Conservation (phyloP, 1,140 invertebrate genomes). For the Nephila pilipes region DNA sequence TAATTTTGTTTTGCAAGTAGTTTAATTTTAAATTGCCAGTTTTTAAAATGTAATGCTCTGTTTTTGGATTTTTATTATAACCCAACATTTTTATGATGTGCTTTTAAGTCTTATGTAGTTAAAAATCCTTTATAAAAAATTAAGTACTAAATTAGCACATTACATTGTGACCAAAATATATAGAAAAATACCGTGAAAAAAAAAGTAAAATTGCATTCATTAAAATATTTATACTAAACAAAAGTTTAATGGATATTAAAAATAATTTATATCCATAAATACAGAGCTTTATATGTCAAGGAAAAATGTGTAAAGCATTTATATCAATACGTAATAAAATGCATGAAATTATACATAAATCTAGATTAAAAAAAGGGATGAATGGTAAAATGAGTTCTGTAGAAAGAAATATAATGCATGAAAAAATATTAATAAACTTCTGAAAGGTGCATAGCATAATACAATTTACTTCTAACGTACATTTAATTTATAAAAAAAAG, state of each 20-base stretch:
- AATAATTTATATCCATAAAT: background rate
- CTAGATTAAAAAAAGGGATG: background rate
- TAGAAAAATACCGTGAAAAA: background rate
- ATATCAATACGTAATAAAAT: background rate
- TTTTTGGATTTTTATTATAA: no score
- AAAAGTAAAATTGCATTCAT: slow-evolving; percentile 18
- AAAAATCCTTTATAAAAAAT: background rate
- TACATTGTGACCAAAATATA: slow-evolving; percentile 33
- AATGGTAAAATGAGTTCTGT: background rate
- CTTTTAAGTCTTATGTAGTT: background rate
- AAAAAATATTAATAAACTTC: background rate
- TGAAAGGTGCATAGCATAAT: no score
- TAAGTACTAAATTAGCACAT: slow-evolving; percentile 13
- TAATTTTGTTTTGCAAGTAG: no score
- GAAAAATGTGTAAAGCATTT: background rate
- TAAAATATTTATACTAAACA: background rate
- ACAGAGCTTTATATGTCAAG: background rate
- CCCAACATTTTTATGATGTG: no score
- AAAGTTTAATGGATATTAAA: background rate
- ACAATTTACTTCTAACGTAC: background rate
- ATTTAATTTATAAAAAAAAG: background rate
- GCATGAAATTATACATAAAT: slow-evolving; percentile 2
- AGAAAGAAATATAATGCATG: background rate
- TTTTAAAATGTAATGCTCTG: no score
- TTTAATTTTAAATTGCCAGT: no score